Base-by-base conservation (phyloP, 2,888 invertebrate genomes). In the Notodonta dromedarius region DNA sequence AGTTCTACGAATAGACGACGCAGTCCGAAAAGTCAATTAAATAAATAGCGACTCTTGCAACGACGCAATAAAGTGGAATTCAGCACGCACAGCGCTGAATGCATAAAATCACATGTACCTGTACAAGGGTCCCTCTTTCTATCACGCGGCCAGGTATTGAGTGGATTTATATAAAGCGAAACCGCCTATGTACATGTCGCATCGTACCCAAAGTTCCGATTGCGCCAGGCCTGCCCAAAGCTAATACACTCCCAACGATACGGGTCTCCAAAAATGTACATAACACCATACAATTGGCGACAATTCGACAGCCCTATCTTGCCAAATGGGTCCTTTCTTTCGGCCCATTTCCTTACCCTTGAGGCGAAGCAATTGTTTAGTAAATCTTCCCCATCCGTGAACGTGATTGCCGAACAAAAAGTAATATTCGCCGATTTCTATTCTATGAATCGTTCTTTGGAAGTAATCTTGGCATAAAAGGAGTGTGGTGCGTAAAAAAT, bases 391-490 rank as follows among this genome's bases (percentile, higher is more conserved):
- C 62, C 54, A 50, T 50, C 65, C 62, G 35, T 59, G 61, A 54
- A 61, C 60, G 60, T 68, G 67, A 73, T 63, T 66, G 63, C 48
- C 14, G 62, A 66, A 72, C 61, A 66, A 69, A 68, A 66, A 66
- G 58, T 62, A 62, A 66, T 61, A 66, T 63, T 54, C 50, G 50
- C 8, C 59, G 60, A 63, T 52, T 62, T 54, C 58, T 57, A 61
- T 61, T 72, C 63, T 60, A 16, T 56, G 65, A 67, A 62, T 67
- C 59, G 50, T 9, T 56, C 59, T 44, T 51, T 65, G 40, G 13
- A 14, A 40, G n/a, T 40, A 9, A 55, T 40, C 6, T 55, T 7
- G 14, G 55, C 40, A 55, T 40, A 40, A 39, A 55, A 52, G 52
- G 13, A 52, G n/a, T 13, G 32, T 35, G 12, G 32, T 13, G 52